Evolutionary conservation across 1,140 invertebrate species (phyloP).

Genomic region (Halictus rubicundus): DNA sequence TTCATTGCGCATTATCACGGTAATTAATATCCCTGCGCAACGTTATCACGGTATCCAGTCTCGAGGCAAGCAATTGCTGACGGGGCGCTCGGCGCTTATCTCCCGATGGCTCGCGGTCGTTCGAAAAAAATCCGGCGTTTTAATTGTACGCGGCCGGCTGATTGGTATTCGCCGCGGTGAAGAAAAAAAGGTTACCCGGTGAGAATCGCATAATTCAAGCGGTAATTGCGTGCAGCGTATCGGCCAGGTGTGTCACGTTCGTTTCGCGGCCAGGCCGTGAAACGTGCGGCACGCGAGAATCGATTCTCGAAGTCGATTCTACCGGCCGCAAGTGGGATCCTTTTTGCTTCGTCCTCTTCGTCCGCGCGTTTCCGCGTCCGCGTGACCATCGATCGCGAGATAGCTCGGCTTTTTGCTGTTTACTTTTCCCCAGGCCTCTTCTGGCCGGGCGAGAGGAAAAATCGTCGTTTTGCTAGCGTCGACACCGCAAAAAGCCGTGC

Average conservation of each 20-base stretch:
- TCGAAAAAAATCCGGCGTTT: neutral
- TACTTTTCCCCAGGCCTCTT: too few species aligned
- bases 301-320: slow-evolving; percentile 1
- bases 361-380: neutral
- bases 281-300: slow-evolving; percentile 8
- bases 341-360: neutral
- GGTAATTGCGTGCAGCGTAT: slow-evolving; percentile 23
- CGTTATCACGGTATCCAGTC: slow-evolving; percentile 26
- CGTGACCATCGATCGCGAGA: neutral
- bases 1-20: slow-evolving; percentile 25
- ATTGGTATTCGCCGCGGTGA: slow-evolving; percentile 7
- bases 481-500: too few species aligned
- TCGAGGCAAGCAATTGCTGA: slow-evolving; percentile 10
- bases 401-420: neutral
- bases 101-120: neutral
- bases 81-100: neutral
- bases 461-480: too few species aligned
- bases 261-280: neutral
- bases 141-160: neutral
- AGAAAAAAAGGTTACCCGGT: slow-evolving; percentile 13
- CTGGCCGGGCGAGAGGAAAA: too few species aligned
- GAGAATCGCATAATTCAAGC: slow-evolving; percentile 29
- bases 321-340: neutral
- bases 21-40: slow-evolving; percentile 43
- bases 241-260: slow-evolving; percentile 27